Evolutionary conservation across 53 echinoderm and acorn worm species (phyloP), one percentile per base, ranked within the genome.

Genomic region (Holothuria leucospilota): DNA sequence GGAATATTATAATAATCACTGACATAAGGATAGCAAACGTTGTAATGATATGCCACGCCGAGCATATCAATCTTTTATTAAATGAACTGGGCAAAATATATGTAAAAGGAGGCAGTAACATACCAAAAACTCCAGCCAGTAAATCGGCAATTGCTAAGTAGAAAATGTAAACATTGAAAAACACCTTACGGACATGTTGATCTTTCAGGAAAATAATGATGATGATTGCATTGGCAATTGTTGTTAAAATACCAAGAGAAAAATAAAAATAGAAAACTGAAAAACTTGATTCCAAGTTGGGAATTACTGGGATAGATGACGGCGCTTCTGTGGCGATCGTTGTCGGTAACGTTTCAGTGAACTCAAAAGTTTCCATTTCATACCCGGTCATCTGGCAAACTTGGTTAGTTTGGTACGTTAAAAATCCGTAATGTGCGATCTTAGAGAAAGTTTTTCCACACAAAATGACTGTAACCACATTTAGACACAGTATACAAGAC

Each of bases 101-200:
- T 42, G 56, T 59, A 10, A 58, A 12, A 14, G 28, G 26, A 29
- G 58, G 12, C 10, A 59, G 20, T 25, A 78, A 29, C n/a, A 59
- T 23, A 42, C 52, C 15, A 28, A 78, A 78, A 13, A 29, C 20
- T 78, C 78, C 78, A 14, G 59, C 78, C 42, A 78, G 18, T 20
- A 53, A 23, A 29, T 78, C 78, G 24, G 59, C 56, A 13, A 78
- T 27, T 2, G 78, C 78, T 26, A 78, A 28, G 40, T 78, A 78
- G 51, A 78, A 58, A 4, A 59, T 51, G 29, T 78, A 59, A 59
- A 78, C 64, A 10, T 63, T 63, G 0, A 63, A 4, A 27, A 13
- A 18, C 20, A 11, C 23, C 27, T 63, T 63, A 2, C 64, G 64
- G 6, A 63, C 64, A 11, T 23, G 5, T 27, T 18, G 23, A 63